Evolutionary conservation across 2,888 invertebrate species (phyloP).

Genomic region (Erynnis tages): DNA sequence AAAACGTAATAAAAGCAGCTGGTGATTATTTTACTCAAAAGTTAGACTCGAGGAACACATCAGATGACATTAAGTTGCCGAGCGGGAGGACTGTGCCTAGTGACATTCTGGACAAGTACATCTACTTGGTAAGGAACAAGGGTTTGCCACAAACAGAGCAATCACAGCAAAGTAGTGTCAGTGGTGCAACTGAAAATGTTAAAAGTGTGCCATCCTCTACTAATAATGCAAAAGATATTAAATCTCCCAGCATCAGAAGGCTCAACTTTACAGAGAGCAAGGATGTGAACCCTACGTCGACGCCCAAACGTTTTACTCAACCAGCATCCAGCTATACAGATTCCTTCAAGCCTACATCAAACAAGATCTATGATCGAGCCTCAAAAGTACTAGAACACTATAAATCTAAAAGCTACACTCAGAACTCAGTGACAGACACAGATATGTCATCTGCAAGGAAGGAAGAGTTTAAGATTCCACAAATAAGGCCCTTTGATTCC

Average conservation of each 20-base stretch:
- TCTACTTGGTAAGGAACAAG: constrained; percentile 67
- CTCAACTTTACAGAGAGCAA: constrained; percentile 63
- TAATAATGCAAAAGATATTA: constrained; percentile 39
- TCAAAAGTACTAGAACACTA: constrained; percentile 71
- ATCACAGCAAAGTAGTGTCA: constrained; percentile 20
- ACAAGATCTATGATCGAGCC: constrained; percentile 69
- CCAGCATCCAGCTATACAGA: constrained; percentile 44
- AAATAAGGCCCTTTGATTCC: constrained; percentile 60
- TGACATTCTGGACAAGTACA: constrained; percentile 68
- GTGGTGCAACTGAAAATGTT: constrained; percentile 27
- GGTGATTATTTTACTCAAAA: constrained; percentile 66
- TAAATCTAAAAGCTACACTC: constrained; percentile 55
- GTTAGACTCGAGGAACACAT: constrained; percentile 48
- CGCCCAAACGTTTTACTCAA: constrained; percentile 55
- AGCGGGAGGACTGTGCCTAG: constrained; percentile 61
- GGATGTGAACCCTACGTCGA: constrained; percentile 70
- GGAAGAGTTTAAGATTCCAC: constrained; percentile 68
- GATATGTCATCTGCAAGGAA: constrained; percentile 46
- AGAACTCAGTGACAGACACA: constrained; percentile 49
- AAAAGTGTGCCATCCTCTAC: neutral
- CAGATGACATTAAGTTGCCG: constrained; percentile 55
- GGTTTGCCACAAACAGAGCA: constrained; percentile 41
- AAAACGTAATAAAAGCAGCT: constrained; percentile 68
- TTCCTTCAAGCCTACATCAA: constrained; percentile 63
- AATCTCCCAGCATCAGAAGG: constrained; percentile 58